These are phyloP conservation scores for Tortrix viridana DNA, from an alignment of 2,888 invertebrate species.

Conservation along the genomic window DNA sequence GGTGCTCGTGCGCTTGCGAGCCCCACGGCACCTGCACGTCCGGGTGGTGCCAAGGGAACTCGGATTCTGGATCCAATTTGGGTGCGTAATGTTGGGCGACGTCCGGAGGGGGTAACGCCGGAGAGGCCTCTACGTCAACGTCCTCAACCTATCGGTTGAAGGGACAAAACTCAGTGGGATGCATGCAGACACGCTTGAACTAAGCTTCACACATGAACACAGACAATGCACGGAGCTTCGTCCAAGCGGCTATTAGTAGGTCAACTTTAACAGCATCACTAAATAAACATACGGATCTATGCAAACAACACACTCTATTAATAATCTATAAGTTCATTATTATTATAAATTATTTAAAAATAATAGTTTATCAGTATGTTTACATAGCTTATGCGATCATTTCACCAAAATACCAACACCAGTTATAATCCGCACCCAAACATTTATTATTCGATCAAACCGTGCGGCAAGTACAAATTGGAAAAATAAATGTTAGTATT, in stretches of 20 bases:
- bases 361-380: slow-evolving; percentile 60
- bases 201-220: slow-evolving; percentile 65
- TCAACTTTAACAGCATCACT: slow-evolving; percentile 47
- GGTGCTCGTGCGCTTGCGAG: slow-evolving; percentile 46
- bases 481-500: slow-evolving; percentile 76
- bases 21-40: slow-evolving; percentile 55
- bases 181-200: slow-evolving; percentile 78
- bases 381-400: slow-evolving; percentile 60
- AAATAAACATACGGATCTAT: slow-evolving; percentile 68
- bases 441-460: slow-evolving; percentile 53
- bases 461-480: slow-evolving; percentile 59
- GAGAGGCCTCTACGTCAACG: slow-evolving; percentile 57
- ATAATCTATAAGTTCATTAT: background rate
- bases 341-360: background rate
- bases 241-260: slow-evolving; percentile 68
- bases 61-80: slow-evolving; percentile 68
- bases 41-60: slow-evolving; percentile 79
- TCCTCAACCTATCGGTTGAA: slow-evolving; percentile 78
- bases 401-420: slow-evolving; percentile 85
- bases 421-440: slow-evolving; percentile 59
- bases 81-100: slow-evolving; percentile 66
- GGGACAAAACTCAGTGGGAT: slow-evolving; percentile 73
- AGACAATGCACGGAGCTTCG: slow-evolving; percentile 69
- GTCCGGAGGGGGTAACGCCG: slow-evolving; percentile 50
- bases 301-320: background rate